These are phyloP conservation scores for Eucriotettix oculatus DNA, from an alignment of 2,888 invertebrate genomes.

Conservation along the genomic window DNA sequence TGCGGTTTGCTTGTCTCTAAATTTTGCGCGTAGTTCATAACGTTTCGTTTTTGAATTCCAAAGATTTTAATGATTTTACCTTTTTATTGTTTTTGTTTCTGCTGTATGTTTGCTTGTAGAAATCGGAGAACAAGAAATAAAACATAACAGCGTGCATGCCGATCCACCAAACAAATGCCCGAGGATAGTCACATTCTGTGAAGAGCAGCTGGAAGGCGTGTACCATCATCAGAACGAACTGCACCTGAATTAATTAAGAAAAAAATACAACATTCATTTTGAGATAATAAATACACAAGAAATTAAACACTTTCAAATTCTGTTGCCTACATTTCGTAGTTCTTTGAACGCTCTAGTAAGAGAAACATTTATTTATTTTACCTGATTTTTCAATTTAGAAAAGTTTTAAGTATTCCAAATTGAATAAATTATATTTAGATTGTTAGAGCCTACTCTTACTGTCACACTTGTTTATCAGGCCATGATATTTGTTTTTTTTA, in stretches of 20 bases:
- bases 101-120: conserved; percentile 65
- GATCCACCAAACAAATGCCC: conserved; percentile 79
- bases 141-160: conserved; percentile 84
- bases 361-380: no score
- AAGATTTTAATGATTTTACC: conserved; percentile 1
- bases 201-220: conserved; percentile 83
- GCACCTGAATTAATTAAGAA: conserved; percentile 44
- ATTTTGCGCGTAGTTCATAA: not conserved
- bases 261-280: no score
- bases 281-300: no score
- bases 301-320: no score
- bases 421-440: no score
- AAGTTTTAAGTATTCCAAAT: no score
- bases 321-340: no score
- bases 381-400: no score
- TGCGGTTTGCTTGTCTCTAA: not conserved
- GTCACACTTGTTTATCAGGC: no score
- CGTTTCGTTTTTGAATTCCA: not conserved
- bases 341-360: no score
- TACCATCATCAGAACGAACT: conserved; percentile 73
- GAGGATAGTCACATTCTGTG: conserved; percentile 79
- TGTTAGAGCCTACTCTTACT: no score
- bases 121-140: conserved; percentile 80
- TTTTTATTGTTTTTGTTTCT: conserved; percentile 8
- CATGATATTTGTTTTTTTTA: no score